Conservation (phyloP, 2,797 vertebrate genomes). For the Paramormyrops hopkinsi region DNA sequence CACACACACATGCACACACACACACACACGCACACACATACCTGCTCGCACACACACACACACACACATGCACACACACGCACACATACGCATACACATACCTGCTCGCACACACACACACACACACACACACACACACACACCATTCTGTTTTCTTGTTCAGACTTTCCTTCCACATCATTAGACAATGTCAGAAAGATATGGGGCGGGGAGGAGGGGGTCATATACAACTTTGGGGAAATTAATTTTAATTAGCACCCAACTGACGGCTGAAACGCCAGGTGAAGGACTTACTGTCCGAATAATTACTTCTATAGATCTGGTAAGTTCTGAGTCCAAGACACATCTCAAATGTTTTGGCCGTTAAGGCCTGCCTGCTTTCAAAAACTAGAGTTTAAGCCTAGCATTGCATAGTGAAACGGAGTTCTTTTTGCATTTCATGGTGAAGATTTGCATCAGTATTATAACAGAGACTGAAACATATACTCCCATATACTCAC, state of each 20-base stretch:
- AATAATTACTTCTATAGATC: slow-evolving; percentile 8
- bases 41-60: too few relatives aligned
- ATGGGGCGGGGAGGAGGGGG: not conserved
- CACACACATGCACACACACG: too few relatives aligned
- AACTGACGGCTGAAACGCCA: not conserved
- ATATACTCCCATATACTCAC: not conserved
- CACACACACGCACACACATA: too few relatives aligned
- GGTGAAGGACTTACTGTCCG: not conserved
- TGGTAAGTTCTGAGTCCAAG: not conserved
- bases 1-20: too few relatives aligned
- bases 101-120: too few relatives aligned
- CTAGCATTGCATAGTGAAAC: not conserved
- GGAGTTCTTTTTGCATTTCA: not conserved
- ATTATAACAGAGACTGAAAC: not conserved
- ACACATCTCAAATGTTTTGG: not conserved
- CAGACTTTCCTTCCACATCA: not conserved
- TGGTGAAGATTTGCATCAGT: not conserved
- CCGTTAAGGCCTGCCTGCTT: not conserved
- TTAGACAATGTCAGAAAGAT: not conserved
- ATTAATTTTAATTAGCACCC: not conserved
- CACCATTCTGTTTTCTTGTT: not conserved
- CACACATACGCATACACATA: too few relatives aligned
- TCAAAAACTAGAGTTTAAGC: not conserved
- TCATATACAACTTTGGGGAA: not conserved
- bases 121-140: not conserved